Base-by-base conservation (phyloP, 35 echinoderm and acorn worm species). In the Eucidaris tribuloides region DNA sequence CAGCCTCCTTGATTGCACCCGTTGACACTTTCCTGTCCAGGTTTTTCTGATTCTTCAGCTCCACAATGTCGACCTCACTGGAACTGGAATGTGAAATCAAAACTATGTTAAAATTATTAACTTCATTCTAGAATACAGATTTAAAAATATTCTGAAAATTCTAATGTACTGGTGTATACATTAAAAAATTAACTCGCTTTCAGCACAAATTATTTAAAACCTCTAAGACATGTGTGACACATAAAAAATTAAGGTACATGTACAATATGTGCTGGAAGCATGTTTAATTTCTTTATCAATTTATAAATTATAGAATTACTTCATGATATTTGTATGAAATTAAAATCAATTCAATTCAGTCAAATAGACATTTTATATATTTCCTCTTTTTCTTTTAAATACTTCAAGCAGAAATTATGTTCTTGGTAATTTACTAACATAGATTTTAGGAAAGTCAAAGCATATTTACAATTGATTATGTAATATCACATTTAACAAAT, bases 1-100 rank as follows among this genome's bases (percentile, higher is more conserved):
- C 87, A 38, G 78, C 80, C 55, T 89, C 79, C 61, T 89, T 89
- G 50, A 89, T 89, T 25, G 82, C 87, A 20, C 41, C 32, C 15
- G 60, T 60, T 20, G 54, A 45, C 18, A 31, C 30, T 56, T 55
- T 71, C 46, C 55, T 43, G 1, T 62, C 78, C 29, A 81, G 27
- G 64, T 94, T 94, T 55, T 68, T 84, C 28, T 84, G 43, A 59
- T 94, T 94, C 87, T 80, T 85, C 18, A 38, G 24, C 52, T 86
- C 77, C 45, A 85, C 87, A 33, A 43, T 17, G 24, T 66, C 46
- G 13, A 22, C 49, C 35, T 71, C 23, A n/a, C 65, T 60, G 66
- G 5, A n/a, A 45, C 37, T 46, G 79, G 56, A 40, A 7, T 43
- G 57, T 20, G 45, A 36, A 39, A 71, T 19, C 15, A 71, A 65